These are phyloP conservation scores for Erythrocercus mccallii DNA, from an alignment of 2,113 vertebrate genomes.

Conservation along the genomic window DNA sequence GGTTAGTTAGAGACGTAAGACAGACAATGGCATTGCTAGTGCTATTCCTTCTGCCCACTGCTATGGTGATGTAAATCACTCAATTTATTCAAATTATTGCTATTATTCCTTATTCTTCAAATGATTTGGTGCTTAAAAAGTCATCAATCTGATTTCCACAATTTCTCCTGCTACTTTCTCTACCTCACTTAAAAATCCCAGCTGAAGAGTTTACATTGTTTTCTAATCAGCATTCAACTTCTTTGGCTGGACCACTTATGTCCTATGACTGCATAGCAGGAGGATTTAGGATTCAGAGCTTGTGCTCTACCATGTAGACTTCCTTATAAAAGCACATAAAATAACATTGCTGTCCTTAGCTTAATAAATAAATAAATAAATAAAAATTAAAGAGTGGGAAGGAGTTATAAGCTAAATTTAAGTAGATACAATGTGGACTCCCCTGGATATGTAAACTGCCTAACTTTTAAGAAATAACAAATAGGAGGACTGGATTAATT, in stretches of 20 bases:
- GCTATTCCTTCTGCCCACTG: neutral
- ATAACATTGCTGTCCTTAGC: neutral
- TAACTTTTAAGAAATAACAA: neutral
- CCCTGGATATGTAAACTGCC: fast-evolving
- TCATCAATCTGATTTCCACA: neutral
- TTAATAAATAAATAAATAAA: neutral
- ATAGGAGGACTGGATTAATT: neutral
- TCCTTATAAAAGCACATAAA: neutral
- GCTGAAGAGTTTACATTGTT: neutral
- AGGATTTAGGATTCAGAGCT: neutral
- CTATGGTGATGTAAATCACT: neutral
- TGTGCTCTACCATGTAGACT: neutral
- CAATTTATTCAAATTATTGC: neutral
- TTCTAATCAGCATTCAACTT: neutral
- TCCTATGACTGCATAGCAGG: neutral
- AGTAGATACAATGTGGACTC: neutral
- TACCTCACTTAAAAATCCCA: neutral
- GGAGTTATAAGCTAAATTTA: neutral
- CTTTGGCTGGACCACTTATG: neutral
- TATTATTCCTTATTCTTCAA: neutral
- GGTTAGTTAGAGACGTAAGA: neutral
- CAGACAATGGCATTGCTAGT: neutral
- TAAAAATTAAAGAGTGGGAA: fast-evolving
- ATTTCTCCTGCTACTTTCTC: neutral
- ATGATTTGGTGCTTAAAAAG: neutral